phyloP scores from a whole-genome alignment of 2,113 vertebrate species.

The Neolamprologus longior region DNA sequence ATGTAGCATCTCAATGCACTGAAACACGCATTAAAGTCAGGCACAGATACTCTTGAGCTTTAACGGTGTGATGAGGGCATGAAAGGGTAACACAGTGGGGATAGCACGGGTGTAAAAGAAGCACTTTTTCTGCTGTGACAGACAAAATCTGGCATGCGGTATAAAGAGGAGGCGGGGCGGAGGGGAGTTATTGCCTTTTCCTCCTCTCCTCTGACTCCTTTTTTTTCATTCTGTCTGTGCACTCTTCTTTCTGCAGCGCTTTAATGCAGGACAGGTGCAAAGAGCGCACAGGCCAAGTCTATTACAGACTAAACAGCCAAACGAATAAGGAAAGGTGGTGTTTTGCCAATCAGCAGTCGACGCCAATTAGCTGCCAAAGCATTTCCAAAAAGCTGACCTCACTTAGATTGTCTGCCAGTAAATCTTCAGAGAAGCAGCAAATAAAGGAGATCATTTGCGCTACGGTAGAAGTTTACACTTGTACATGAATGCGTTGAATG shows the following conservation, averaged over 20 bases:
- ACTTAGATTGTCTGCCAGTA: background rate
- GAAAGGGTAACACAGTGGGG: slow-evolving; percentile 16
- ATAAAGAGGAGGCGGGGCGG: background rate
- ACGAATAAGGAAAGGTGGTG: background rate
- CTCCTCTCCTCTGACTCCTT: background rate
- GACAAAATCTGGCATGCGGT: slow-evolving; percentile 42
- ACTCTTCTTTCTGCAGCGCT: background rate
- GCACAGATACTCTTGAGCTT: slow-evolving; percentile 22
- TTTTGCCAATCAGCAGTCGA: slow-evolving; percentile 13
- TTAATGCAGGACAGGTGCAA: slow-evolving; percentile 44
- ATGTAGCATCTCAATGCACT: background rate
- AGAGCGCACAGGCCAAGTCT: slow-evolving; percentile 34
- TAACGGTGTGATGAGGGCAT: slow-evolving; percentile 30
- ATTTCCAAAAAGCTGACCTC: slow-evolving; percentile 9
- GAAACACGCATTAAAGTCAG: background rate
- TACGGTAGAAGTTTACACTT: background rate
- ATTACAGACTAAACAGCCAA: slow-evolving; percentile 3
- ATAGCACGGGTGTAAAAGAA: slow-evolving; percentile 17
- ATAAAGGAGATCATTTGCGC: background rate
- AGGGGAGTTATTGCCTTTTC: background rate
- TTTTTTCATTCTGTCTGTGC: background rate
- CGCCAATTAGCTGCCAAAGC: slow-evolving; percentile 5
- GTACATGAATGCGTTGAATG: background rate
- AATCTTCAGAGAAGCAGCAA: background rate
- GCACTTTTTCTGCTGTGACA: slow-evolving; percentile 54